Conservation (phyloP, 2,113 vertebrate genomes). For the Silurus glanis region DNA sequence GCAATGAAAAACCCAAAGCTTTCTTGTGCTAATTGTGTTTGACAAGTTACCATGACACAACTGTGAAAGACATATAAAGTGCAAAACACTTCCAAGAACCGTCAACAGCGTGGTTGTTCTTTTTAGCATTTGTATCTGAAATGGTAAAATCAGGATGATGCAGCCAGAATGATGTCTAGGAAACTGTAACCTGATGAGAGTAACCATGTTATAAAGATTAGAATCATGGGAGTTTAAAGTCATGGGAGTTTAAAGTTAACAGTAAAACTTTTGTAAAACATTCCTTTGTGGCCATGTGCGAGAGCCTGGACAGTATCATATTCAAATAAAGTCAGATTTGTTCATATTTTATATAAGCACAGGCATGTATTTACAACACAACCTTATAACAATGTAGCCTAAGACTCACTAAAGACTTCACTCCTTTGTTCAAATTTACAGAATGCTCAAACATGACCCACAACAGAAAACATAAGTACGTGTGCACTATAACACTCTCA, state of each 20-base stretch:
- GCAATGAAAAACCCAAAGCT: not conserved
- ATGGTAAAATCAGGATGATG: not conserved
- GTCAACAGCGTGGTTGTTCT: not conserved
- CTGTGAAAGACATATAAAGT: slow-evolving; percentile 19
- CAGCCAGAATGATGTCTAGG: not conserved
- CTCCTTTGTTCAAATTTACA: not conserved
- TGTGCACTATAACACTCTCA: not conserved
- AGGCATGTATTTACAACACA: not conserved
- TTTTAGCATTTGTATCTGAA: not conserved
- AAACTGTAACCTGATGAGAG: not conserved
- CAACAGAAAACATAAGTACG: not conserved
- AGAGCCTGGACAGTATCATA: not conserved
- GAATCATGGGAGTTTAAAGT: not conserved
- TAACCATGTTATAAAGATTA: not conserved
- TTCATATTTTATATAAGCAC: not conserved
- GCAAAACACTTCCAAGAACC: slow-evolving; percentile 24
- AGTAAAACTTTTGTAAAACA: not conserved
- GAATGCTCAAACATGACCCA: not conserved
- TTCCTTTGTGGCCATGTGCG: not conserved
- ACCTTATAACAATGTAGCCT: not conserved
- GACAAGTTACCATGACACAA: not conserved
- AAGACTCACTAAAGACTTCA: not conserved
- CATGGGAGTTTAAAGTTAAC: not conserved
- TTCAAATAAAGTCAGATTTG: not conserved
- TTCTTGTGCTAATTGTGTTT: not conserved